Evolutionary conservation across 1,140 invertebrate species (phyloP).

Genomic region (Leptonema lineaticorne): DNA sequence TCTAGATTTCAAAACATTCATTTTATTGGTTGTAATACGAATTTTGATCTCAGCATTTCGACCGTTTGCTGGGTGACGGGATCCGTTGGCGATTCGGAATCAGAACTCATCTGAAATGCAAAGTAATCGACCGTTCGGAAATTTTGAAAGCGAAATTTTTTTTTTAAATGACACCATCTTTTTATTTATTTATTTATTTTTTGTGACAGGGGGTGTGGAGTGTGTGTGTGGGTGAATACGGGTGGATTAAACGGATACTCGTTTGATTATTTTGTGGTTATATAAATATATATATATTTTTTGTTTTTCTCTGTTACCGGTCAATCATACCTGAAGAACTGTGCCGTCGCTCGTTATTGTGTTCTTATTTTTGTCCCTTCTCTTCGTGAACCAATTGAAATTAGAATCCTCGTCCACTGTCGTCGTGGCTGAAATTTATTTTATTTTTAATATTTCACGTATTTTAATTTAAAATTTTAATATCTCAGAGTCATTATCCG

Average conservation of each 20-base stretch:
- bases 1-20: not conserved
- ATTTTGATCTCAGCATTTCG: constrained; percentile 37
- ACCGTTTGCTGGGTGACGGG: constrained; percentile 55
- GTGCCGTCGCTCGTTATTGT: constrained; percentile 41
- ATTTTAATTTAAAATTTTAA: not conserved
- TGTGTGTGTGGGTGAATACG: too few relatives aligned
- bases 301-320: not conserved
- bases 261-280: not conserved
- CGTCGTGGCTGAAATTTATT: constrained; percentile 21
- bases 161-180: too few relatives aligned
- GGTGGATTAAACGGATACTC: not conserved
- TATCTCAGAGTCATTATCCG: too few relatives aligned
- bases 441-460: not conserved
- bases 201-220: too few relatives aligned
- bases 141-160: too few relatives aligned
- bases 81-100: constrained; percentile 63
- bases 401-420: constrained; percentile 28
- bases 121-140: too few relatives aligned
- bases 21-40: constrained; percentile 36
- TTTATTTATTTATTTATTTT: too few relatives aligned
- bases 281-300: not conserved
- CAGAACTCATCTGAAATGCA: constrained; percentile 53
- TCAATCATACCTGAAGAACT: constrained; percentile 31
- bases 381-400: constrained; percentile 40
- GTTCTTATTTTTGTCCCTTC: constrained; percentile 30